Conservation (phyloP, 2,888 invertebrate genomes). For the Drosophila gaucha region DNA sequence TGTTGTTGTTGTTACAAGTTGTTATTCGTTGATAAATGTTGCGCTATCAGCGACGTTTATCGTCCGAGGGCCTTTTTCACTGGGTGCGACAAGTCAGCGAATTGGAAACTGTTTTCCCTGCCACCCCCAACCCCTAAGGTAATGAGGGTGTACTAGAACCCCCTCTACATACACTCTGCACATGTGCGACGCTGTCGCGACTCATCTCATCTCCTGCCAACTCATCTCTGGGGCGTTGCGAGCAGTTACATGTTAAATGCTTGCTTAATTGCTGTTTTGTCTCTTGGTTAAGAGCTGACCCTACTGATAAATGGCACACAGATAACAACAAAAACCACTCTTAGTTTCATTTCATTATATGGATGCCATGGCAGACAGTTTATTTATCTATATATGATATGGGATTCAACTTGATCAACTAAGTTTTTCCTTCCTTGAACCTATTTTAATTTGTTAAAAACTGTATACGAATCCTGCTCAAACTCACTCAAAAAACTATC, state of each 20-base stretch:
- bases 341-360: not conserved
- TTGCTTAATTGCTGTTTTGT: conserved; percentile 58
- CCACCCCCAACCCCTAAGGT: conserved; percentile 20
- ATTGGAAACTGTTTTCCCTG: conserved; percentile 56
- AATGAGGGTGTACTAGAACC: conserved; percentile 40
- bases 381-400: not conserved
- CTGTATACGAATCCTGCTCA: too few species aligned
- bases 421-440: too few species aligned
- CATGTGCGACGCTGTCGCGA: conserved; percentile 10
- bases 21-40: conserved; percentile 72
- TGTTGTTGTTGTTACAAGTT: conserved; percentile 46
- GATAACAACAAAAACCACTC: conserved; percentile 5
- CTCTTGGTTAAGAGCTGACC: conserved; percentile 60
- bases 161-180: not conserved
- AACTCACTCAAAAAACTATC: too few species aligned
- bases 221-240: conserved; percentile 67
- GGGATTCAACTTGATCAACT: too few species aligned
- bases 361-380: not conserved
- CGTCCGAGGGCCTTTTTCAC: conserved; percentile 58
- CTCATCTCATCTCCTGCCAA: conserved; percentile 34
- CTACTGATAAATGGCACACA: conserved; percentile 51
- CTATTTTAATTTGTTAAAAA: too few species aligned
- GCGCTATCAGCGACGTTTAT: conserved; percentile 75
- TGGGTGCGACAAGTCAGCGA: conserved; percentile 76
- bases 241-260: conserved; percentile 72